Percentiles rank a stretch among this genome's conserved stretches.
Conservation (phyloP, 2,113 vertebrate genomes). For the Plectropomus leopardus region DNA sequence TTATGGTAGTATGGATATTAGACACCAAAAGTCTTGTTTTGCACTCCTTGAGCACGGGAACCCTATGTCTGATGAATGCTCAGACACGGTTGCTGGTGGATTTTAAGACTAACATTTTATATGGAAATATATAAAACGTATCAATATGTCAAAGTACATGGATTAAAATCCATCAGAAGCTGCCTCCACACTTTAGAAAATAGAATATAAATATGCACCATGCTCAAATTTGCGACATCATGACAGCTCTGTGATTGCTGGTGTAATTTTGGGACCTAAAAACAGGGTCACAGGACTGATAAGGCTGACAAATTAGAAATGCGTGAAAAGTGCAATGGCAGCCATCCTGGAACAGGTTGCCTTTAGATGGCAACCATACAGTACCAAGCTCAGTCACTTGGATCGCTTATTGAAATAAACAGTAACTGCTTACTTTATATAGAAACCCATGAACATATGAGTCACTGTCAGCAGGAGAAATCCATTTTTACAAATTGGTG, state of each 20-base stretch:
- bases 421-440: constrained; percentile 45
- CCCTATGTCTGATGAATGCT: background rate
- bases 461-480: constrained; percentile 51
- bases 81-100: background rate
- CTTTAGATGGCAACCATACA: constrained; percentile 23
- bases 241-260: background rate
- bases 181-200: constrained; percentile 21
- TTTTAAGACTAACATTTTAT: background rate
- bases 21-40: background rate
- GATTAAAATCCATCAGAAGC: background rate
- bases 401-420: constrained; percentile 28
- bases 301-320: constrained; percentile 2
- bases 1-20: no score
- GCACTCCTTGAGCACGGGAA: background rate
- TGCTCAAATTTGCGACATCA: background rate
- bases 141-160: background rate
- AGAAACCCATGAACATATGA: constrained; percentile 35
- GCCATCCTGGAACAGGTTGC: background rate
- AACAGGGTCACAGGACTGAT: constrained; percentile 10
- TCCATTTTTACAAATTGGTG: constrained; percentile 54
- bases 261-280: background rate
- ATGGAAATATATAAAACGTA: background rate
- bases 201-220: background rate
- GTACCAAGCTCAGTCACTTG: constrained; percentile 3
- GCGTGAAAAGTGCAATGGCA: constrained; percentile 3